A percentile compares a stretch with the other conserved stretches of the same genome.
Conservation (phyloP, 2,888 invertebrate species). For the Acanthococcus lagerstroemiae region DNA sequence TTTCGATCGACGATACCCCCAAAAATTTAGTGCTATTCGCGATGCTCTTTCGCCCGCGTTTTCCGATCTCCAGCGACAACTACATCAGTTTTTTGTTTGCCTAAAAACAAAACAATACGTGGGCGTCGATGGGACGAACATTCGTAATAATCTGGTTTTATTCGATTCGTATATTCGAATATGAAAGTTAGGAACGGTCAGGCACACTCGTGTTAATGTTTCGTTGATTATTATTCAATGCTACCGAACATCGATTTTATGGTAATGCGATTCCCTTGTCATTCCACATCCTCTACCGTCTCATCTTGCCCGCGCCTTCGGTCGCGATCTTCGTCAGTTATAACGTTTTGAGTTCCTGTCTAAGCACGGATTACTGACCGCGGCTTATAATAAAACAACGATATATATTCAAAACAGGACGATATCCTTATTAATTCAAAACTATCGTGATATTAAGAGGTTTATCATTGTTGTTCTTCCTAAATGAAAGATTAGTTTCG, state of each 20-base stretch:
- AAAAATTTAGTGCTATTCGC: no score
- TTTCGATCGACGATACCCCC: no score
- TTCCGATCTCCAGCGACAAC: no score
- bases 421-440: slow-evolving; percentile 27
- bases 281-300: slow-evolving; percentile 1
- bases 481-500: slow-evolving; percentile 12
- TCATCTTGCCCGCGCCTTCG: background rate
- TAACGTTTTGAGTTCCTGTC: slow-evolving; percentile 4
- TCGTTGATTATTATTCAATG: slow-evolving; percentile 22
- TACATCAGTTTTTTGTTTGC: no score
- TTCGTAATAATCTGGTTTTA: no score
- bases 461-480: slow-evolving; percentile 16
- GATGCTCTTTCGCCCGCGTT: no score
- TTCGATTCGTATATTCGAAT: slow-evolving; percentile 12
- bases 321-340: background rate
- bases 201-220: slow-evolving; percentile 16
- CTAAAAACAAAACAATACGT: no score
- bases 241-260: slow-evolving; percentile 26
- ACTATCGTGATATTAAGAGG: slow-evolving; percentile 11
- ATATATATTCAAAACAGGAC: slow-evolving; percentile 9
- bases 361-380: no score
- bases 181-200: slow-evolving; percentile 13
- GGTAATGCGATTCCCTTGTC: slow-evolving; percentile 7
- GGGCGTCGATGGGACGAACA: no score
- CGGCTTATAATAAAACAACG: slow-evolving; percentile 18